These are phyloP conservation scores for Euwallacea similis DNA, from an alignment of 1,140 invertebrate species.

Conservation along the genomic window DNA sequence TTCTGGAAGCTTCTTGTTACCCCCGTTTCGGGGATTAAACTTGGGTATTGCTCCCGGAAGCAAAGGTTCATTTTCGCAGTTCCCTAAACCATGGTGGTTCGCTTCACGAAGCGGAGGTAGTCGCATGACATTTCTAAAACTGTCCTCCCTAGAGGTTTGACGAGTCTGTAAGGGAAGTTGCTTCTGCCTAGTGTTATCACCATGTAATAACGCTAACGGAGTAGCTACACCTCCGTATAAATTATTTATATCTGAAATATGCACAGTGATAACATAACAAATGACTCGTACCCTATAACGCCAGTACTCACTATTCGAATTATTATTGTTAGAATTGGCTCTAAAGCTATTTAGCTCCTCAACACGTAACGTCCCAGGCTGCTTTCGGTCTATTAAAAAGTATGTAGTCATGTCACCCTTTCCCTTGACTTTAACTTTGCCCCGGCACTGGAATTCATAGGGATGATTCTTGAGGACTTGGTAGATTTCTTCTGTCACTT, in stretches of 20 bases:
- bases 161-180: conserved; percentile 46
- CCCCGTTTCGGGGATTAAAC: conserved; percentile 41
- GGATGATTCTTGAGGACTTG: conserved; percentile 70
- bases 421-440: conserved; percentile 88
- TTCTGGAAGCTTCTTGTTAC: conserved; percentile 51
- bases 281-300: neutral
- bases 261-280: neutral
- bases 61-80: conserved; percentile 68
- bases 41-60: conserved; percentile 58
- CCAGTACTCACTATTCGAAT: conserved; percentile 1
- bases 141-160: conserved; percentile 46
- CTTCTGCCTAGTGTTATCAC: conserved; percentile 50
- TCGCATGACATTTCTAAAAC: conserved; percentile 49
- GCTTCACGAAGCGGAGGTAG: conserved; percentile 48
- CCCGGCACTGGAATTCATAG: conserved; percentile 79
- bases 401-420: conserved; percentile 95
- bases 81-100: conserved; percentile 52
- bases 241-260: conserved; percentile 50
- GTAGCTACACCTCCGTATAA: conserved; percentile 71
- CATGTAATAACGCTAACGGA: conserved; percentile 66
- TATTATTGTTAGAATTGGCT: conserved; percentile 41
- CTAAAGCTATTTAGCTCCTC: conserved; percentile 57
- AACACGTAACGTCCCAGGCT: conserved; percentile 60
- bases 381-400: conserved; percentile 74
- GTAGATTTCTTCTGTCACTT: conserved; percentile 84